Evolutionary conservation across 2,797 vertebrate species (phyloP).

Genomic region (Tapera naevia): DNA sequence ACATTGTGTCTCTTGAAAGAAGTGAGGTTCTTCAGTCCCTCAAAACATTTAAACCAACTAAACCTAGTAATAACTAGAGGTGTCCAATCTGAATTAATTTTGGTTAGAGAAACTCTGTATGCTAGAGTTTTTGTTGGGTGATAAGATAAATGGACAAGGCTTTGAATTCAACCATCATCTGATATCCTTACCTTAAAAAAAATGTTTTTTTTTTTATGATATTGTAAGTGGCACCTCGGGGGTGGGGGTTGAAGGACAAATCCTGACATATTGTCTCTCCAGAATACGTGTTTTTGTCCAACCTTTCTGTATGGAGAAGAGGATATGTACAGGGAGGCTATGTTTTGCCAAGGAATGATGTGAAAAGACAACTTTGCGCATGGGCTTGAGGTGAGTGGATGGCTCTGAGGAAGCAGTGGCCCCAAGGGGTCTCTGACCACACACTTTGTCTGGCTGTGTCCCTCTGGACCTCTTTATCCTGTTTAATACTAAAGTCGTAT

Average conservation of each 20-base stretch:
- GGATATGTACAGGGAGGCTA: not conserved
- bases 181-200: not conserved
- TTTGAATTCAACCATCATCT: constrained; percentile 55
- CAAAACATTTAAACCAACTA: constrained; percentile 4
- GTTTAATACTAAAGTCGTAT: not conserved
- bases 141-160: constrained; percentile 21
- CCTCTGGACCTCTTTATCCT: not conserved
- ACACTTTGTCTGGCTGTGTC: accelerated
- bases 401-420: not conserved
- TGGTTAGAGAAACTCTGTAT: constrained; percentile 37
- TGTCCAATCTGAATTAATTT: constrained; percentile 59
- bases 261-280: not conserved
- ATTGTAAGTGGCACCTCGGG: not conserved
- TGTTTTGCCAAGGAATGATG: not conserved
- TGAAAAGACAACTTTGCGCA: not conserved
- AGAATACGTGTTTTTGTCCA: not conserved
- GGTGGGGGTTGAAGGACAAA: not conserved
- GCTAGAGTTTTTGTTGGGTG: constrained; percentile 45
- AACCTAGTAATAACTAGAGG: constrained; percentile 29
- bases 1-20: constrained; percentile 47
- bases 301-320: not conserved
- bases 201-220: not conserved
- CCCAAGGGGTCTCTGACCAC: accelerated
- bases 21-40: constrained; percentile 30
- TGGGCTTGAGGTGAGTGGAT: not conserved